Evolutionary conservation across 2,888 invertebrate genomes (phyloP), one percentile per base, ranked within the genome.

Genomic region (Taphrorychus bicolor): DNA sequence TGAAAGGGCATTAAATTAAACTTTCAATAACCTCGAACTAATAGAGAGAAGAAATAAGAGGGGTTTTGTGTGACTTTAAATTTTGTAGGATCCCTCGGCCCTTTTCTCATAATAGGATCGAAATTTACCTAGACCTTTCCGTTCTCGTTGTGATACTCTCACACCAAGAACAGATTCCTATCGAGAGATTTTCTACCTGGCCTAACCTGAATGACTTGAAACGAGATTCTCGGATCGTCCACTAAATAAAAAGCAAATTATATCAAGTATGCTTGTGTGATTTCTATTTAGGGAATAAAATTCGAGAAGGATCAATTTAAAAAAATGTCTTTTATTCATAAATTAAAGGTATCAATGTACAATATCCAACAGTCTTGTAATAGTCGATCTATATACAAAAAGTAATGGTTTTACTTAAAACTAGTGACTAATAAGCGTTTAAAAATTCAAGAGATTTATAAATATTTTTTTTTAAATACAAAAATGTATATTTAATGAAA

Each of bases 381-480:
- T 78, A 75, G 78, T 78, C 78, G 77, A 61, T 56, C 45, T 59
- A 51, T 69, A 49, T 69, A 69, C 63, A 69, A 40, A 32, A 32
- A 9, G 32, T 32, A 32, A n/a, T n/a, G n/a, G n/a, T 32, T 32
- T 32, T 32, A 45, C 45, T 16, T 45, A 45, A 45, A 79, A 78
- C 70, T 80, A 81, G 75, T 82, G 81, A 81, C 81, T 82, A 81
- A 79, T 79, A 81, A 81, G 81, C 81, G 80, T 79, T 78, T 73
- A 74, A 74, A 75, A 76, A 70, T 62, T 71, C 56, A 53, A 58
- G 21, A 52, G 54, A 24, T 57, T 66, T 21, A 57, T 66, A 66
- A 60, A 61, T 61, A 67, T 45, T 61, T 41, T 62, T n/a, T 3
- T 53, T 21, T 7, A 54, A 16, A n/a, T 16, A 16, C 11, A 24